Evolutionary conservation across 2,797 vertebrate species (phyloP).

Genomic region (Delichon dasypus): DNA sequence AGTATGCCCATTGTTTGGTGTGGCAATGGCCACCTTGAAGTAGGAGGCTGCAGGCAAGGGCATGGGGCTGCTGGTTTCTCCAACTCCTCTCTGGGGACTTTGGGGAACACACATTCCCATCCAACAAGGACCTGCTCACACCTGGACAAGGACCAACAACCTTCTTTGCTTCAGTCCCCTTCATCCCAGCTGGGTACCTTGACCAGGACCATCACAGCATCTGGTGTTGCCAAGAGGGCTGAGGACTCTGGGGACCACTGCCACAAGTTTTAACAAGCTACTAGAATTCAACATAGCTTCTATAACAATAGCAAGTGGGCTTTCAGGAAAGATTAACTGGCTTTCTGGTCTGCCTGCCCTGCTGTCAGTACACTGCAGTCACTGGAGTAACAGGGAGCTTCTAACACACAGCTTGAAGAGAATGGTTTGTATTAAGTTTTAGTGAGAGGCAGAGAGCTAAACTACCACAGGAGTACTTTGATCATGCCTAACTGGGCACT

Average conservation of each 20-base stretch:
- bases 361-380: neutral
- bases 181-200: neutral
- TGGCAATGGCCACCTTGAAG: neutral
- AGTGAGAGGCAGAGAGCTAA: neutral
- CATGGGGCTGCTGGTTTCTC: neutral
- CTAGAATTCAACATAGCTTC: neutral
- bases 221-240: neutral
- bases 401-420: neutral
- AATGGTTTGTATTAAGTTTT: neutral
- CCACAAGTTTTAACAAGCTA: neutral
- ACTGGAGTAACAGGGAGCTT: neutral
- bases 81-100: neutral
- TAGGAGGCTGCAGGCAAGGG: rapidly evolving
- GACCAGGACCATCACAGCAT: rapidly evolving
- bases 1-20: neutral
- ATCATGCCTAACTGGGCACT: neutral
- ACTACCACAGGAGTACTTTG: neutral
- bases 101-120: neutral
- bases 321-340: neutral
- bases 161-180: too few species aligned
- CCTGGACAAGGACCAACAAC: neutral
- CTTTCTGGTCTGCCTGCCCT: neutral
- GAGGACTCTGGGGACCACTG: rapidly evolving
- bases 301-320: neutral
- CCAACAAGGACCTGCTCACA: neutral